Percentiles rank a stretch among this genome's conserved stretches.
Evolutionary conservation across 2,113 vertebrate genomes (phyloP).

Genomic region (Polyodon spathula): DNA sequence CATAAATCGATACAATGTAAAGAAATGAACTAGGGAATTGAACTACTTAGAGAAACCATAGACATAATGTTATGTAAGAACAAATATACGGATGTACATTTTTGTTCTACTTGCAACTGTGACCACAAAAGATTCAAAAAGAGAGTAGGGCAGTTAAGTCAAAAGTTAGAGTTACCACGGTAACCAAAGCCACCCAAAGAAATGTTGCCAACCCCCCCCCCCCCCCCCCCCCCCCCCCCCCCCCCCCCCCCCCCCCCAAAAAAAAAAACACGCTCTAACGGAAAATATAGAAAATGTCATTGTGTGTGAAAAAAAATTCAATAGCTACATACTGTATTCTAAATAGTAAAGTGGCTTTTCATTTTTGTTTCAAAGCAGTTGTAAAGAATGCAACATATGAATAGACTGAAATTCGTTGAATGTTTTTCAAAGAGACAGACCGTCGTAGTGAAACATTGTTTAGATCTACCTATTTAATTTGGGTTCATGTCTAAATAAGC

Average conservation of each 20-base stretch:
- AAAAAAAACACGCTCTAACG: not conserved
- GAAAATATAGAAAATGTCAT: not conserved
- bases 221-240: too few relatives aligned
- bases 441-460: not conserved
- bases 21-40: not conserved
- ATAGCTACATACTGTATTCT: too few relatives aligned
- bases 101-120: slow-evolving; percentile 3
- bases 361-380: too few relatives aligned
- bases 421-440: not conserved
- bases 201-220: not conserved
- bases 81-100: not conserved
- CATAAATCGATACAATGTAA: slow-evolving; percentile 1
- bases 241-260: too few relatives aligned
- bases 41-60: slow-evolving; percentile 12
- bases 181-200: slow-evolving; percentile 12
- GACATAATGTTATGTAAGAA: slow-evolving; percentile 6
- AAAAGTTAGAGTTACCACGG: slow-evolving; percentile 23
- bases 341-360: too few relatives aligned
- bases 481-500: too few relatives aligned
- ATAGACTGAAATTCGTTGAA: not conserved
- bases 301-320: not conserved
- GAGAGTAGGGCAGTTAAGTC: slow-evolving; percentile 16
- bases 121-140: slow-evolving; percentile 32
- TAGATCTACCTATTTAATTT: too few relatives aligned
- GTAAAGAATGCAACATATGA: too few relatives aligned